These are phyloP conservation scores for Hirtodrosophila duncani DNA, from an alignment of 2,888 invertebrate genomes.

Conservation along the genomic window DNA sequence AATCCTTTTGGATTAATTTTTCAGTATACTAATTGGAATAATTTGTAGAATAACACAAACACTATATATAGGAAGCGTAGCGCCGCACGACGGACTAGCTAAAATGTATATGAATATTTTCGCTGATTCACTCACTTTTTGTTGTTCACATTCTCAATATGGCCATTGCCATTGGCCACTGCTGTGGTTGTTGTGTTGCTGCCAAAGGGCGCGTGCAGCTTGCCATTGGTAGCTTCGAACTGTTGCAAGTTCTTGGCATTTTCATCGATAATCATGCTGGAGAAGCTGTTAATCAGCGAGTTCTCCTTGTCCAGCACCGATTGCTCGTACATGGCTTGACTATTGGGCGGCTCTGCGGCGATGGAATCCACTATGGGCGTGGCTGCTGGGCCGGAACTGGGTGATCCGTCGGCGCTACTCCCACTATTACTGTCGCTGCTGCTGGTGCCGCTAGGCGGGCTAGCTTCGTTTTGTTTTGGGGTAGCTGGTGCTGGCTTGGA, in stretches of 20 bases:
- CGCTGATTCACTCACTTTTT: slow-evolving; percentile 72
- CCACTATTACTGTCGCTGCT: slow-evolving; percentile 61
- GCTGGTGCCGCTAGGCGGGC: slow-evolving; percentile 45
- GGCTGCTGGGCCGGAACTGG: slow-evolving; percentile 24
- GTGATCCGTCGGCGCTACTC: slow-evolving; percentile 38
- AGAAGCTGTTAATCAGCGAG: slow-evolving; percentile 77
- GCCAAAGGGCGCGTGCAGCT: slow-evolving; percentile 58
- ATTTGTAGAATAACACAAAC: too few species aligned
- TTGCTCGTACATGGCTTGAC: slow-evolving; percentile 77
- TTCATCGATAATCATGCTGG: slow-evolving; percentile 77
- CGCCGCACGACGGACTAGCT: slow-evolving; percentile 13
- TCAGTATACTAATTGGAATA: too few species aligned
- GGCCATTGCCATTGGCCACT: slow-evolving; percentile 78
- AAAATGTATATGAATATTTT: neutral
- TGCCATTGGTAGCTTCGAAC: slow-evolving; percentile 76
- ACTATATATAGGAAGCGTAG: too few species aligned
- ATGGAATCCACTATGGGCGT: slow-evolving; percentile 5
- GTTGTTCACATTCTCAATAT: slow-evolving; percentile 78
- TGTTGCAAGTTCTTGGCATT: slow-evolving; percentile 76
- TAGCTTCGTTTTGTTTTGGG: slow-evolving; percentile 41
- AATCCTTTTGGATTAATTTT: too few species aligned
- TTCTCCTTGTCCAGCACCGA: slow-evolving; percentile 78
- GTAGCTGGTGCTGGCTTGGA: slow-evolving; percentile 39
- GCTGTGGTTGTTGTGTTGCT: slow-evolving; percentile 27
- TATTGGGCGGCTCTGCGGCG: slow-evolving; percentile 60